Evolutionary conservation across 2,797 vertebrate species (phyloP).

Genomic region (Galago senegalensis): DNA sequence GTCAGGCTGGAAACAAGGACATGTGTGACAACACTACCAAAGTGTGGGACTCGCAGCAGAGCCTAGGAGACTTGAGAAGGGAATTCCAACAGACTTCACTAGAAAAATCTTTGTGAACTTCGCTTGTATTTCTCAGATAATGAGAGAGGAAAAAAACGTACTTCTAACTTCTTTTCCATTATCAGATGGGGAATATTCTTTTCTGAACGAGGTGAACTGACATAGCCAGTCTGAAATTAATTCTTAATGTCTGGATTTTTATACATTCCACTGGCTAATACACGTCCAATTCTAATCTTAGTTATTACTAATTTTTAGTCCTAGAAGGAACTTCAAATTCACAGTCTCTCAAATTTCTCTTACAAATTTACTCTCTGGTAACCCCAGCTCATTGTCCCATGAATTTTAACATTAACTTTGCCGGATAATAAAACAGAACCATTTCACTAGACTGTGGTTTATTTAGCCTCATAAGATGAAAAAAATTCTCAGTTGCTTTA

Average conservation of each 20-base stretch:
- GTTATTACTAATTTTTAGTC: conserved; percentile 61
- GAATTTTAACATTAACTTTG: conserved; percentile 49
- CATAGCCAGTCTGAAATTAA: conserved; percentile 44
- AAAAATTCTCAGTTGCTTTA: not conserved
- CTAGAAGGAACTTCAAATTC: conserved; percentile 32
- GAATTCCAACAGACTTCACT: not conserved
- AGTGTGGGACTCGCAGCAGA: not conserved
- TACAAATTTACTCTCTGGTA: not conserved
- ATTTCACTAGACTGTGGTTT: conserved; percentile 64
- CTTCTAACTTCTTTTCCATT: conserved; percentile 35
- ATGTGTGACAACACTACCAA: not conserved
- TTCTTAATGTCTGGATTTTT: conserved; percentile 30
- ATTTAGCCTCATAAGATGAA: conserved; percentile 39
- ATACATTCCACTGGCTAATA: not conserved
- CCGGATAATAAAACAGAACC: conserved; percentile 17
- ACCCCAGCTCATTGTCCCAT: conserved; percentile 9
- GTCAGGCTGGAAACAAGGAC: not conserved
- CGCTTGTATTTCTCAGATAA: not conserved
- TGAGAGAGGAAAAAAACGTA: not conserved
- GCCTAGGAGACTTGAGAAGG: not conserved
- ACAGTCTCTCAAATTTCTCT: conserved; percentile 36
- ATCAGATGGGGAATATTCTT: not conserved
- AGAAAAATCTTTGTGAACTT: conserved; percentile 12
- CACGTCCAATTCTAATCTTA: not conserved
- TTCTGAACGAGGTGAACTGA: not conserved